These are phyloP conservation scores for Thymelicus sylvestris DNA, from an alignment of 2,888 invertebrate genomes.

Conservation along the genomic window DNA sequence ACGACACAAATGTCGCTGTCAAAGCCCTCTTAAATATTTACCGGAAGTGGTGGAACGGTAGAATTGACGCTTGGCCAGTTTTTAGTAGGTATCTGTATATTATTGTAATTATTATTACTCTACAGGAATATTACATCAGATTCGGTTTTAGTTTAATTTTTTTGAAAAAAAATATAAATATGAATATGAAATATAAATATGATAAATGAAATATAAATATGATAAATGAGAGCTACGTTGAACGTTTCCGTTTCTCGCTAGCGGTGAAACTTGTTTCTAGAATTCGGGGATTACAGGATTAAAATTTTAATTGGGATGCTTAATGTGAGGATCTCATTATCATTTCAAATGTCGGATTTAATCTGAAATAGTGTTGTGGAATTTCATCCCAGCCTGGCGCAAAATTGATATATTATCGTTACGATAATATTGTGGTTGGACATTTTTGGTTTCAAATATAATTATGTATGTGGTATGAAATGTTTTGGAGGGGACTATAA, in stretches of 20 bases:
- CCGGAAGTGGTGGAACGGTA: too few species aligned
- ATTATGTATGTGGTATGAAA: not conserved
- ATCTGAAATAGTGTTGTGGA: slow-evolving; percentile 21
- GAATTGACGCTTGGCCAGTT: too few species aligned
- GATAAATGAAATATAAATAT: too few species aligned
- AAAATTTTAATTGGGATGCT: slow-evolving; percentile 40
- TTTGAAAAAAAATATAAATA: too few species aligned
- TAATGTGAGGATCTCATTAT: slow-evolving; percentile 45
- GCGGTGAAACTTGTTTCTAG: not conserved
- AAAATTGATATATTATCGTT: slow-evolving; percentile 9
- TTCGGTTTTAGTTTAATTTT: too few species aligned
- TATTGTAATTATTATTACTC: too few species aligned
- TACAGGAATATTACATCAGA: too few species aligned
- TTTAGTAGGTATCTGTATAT: too few species aligned
- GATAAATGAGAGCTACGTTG: too few species aligned
- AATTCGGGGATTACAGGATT: slow-evolving; percentile 33
- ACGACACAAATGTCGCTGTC: too few species aligned
- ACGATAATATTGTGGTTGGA: slow-evolving; percentile 1
- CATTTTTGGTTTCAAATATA: not conserved
- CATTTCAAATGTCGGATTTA: slow-evolving; percentile 36
- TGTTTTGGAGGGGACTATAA: not conserved
- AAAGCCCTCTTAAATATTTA: too few species aligned
- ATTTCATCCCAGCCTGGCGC: not conserved
- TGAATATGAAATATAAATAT: too few species aligned
- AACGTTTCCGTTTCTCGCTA: not conserved